Evolutionary conservation across 2,888 invertebrate genomes (phyloP).

Genomic region (Syrista parreyssii): DNA sequence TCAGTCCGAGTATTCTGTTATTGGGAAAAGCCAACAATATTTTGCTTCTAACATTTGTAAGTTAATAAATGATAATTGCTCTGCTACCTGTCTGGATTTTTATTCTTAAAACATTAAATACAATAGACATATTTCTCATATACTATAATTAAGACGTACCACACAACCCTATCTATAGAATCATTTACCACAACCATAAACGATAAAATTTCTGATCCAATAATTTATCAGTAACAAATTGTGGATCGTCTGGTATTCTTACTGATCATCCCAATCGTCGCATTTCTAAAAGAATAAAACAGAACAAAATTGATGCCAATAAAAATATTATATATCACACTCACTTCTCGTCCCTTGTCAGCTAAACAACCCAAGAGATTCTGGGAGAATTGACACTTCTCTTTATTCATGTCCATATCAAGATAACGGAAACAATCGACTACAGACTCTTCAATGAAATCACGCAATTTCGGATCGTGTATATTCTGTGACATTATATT

Average conservation of each 20-base stretch:
- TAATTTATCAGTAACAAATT: neutral
- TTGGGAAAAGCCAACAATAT: neutral
- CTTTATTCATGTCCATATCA: constrained; percentile 60
- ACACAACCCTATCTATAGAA: neutral
- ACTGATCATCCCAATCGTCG: constrained; percentile 76
- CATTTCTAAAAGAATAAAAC: constrained; percentile 68
- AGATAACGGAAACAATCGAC: constrained; percentile 79
- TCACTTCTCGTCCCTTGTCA: constrained; percentile 74
- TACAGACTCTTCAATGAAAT: constrained; percentile 78
- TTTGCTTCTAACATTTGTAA: constrained; percentile 4
- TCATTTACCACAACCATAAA: neutral
- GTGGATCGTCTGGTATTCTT: constrained; percentile 12
- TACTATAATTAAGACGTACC: neutral
- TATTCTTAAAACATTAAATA: neutral
- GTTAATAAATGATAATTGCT: neutral
- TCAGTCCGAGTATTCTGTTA: neutral
- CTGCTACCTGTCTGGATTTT: neutral
- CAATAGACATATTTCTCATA: neutral
- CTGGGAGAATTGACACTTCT: constrained; percentile 76
- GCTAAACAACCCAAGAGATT: constrained; percentile 75
- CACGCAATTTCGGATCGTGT: constrained; percentile 73
- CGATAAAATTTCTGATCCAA: neutral
- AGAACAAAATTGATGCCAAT: neutral
- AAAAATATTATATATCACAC: constrained; percentile 14
- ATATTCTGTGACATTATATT: constrained; percentile 73